Percentiles rank a stretch among this genome's conserved stretches.
phyloP scores from a whole-genome alignment of 2,888 invertebrate species.

The Unio pictorum region DNA sequence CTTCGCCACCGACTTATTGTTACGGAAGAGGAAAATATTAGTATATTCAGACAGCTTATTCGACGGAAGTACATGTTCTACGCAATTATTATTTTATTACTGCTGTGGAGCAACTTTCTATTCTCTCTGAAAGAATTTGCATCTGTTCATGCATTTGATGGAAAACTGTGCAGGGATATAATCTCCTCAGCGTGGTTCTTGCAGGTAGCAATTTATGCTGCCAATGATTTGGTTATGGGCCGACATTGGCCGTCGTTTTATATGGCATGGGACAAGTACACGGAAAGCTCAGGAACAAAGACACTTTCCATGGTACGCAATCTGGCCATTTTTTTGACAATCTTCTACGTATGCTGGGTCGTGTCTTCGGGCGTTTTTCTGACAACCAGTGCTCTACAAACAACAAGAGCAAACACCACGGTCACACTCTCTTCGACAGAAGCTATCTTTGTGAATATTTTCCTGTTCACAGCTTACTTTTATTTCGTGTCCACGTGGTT shows the following conservation, averaged over 20 bases:
- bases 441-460: constrained; percentile 2
- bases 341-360: constrained; percentile 30
- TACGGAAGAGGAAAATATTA: not conserved
- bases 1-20: constrained; percentile 14
- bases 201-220: constrained; percentile 29
- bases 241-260: constrained; percentile 29
- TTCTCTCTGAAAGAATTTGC: constrained; percentile 30
- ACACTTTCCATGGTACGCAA: constrained; percentile 8
- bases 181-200: constrained; percentile 43
- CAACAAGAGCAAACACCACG: constrained; percentile 17
- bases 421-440: constrained; percentile 6
- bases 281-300: constrained; percentile 17
- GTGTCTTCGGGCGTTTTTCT: constrained; percentile 25
- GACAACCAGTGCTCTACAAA: constrained; percentile 10
- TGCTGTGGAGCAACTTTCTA: constrained; percentile 31
- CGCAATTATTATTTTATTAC: constrained; percentile 18
- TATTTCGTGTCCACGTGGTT: constrained; percentile 40
- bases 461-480: constrained; percentile 29
- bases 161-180: constrained; percentile 30
- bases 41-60: constrained; percentile 3
- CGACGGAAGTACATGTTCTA: constrained; percentile 12
- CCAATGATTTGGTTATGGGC: constrained; percentile 27
- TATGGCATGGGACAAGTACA: constrained; percentile 26
- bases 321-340: constrained; percentile 12
- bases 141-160: constrained; percentile 27